These are phyloP conservation scores for Paratilapia polleni DNA, from an alignment of 2,113 vertebrate species.

Conservation along the genomic window DNA sequence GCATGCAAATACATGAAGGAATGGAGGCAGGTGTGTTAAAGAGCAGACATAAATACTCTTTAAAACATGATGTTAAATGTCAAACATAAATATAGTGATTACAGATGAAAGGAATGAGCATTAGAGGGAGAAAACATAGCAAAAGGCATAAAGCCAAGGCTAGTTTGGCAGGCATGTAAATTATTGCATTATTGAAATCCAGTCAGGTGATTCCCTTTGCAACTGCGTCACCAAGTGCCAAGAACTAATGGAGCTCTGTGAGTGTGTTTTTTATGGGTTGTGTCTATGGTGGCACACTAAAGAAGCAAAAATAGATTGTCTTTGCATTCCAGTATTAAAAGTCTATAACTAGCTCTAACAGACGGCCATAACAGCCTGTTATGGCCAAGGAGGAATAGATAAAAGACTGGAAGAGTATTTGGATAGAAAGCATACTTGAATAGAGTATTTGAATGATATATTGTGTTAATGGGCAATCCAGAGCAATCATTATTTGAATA, in stretches of 20 bases:
- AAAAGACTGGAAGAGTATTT: conserved; percentile 51
- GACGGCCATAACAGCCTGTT: conserved; percentile 65
- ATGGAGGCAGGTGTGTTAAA: conserved; percentile 6
- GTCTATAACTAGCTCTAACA: conserved; percentile 63
- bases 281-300: conserved; percentile 48
- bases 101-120: conserved; percentile 15
- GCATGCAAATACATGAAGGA: neutral
- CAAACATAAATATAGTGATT: conserved; percentile 39
- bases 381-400: conserved; percentile 43
- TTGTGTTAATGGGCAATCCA: conserved; percentile 34
- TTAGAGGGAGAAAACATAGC: conserved; percentile 1
- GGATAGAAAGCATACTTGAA: conserved; percentile 25
- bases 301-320: conserved; percentile 56
- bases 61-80: conserved; percentile 34
- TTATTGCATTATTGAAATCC: conserved; percentile 61
- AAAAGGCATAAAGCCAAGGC: conserved; percentile 27
- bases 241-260: conserved; percentile 54
- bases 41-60: conserved; percentile 4
- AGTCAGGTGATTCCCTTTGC: conserved; percentile 70
- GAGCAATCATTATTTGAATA: neutral
- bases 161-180: conserved; percentile 51
- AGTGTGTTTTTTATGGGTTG: conserved; percentile 21
- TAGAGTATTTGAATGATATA: conserved; percentile 15
- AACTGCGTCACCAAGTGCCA: conserved; percentile 52
- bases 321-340: conserved; percentile 55